Evolutionary conservation across 23 tunicate genomes (phyloP).

Genomic region (Trididemnum miniatum): DNA sequence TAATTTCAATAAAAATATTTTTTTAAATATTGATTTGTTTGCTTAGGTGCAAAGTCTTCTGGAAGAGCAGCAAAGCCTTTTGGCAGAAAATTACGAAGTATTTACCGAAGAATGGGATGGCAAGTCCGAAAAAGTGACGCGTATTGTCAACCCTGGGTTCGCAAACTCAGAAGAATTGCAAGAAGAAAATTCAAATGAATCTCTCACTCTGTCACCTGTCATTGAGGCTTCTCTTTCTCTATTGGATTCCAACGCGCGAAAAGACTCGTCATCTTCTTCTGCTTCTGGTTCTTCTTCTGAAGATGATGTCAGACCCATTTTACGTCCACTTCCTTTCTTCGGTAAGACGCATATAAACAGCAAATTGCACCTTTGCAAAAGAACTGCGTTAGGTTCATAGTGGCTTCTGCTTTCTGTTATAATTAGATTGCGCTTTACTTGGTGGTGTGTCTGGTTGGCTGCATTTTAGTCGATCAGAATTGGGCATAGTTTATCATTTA

Average conservation of each 20-base stretch:
- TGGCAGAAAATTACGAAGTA: slow-evolving; percentile 65
- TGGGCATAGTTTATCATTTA: too few species aligned
- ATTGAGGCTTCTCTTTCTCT: slow-evolving; percentile 10
- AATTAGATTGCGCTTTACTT: too few species aligned
- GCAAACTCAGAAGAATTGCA: background rate
- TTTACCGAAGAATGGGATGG: slow-evolving; percentile 49
- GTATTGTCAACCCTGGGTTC: slow-evolving; percentile 57
- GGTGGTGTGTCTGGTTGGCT: too few species aligned
- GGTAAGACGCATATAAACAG: too few species aligned
- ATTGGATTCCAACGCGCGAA: background rate
- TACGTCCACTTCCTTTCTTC: slow-evolving; percentile 13
- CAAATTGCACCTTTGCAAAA: too few species aligned
- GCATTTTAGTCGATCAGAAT: too few species aligned
- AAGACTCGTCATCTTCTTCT: background rate
- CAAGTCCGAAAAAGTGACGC: slow-evolving; percentile 18
- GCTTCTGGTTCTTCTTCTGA: background rate
- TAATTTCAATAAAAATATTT: too few species aligned
- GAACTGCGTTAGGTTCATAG: too few species aligned
- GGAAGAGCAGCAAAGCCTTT: slow-evolving; percentile 78
- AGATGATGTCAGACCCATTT: slow-evolving; percentile 10
- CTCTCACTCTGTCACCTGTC: background rate
- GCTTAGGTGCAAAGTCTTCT: slow-evolving; percentile 70
- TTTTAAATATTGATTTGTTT: background rate
- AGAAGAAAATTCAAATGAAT: background rate
- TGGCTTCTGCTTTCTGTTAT: too few species aligned